Evolutionary conservation across 2,797 vertebrate genomes (phyloP).

Genomic region (Tauraco hartlaubi): DNA sequence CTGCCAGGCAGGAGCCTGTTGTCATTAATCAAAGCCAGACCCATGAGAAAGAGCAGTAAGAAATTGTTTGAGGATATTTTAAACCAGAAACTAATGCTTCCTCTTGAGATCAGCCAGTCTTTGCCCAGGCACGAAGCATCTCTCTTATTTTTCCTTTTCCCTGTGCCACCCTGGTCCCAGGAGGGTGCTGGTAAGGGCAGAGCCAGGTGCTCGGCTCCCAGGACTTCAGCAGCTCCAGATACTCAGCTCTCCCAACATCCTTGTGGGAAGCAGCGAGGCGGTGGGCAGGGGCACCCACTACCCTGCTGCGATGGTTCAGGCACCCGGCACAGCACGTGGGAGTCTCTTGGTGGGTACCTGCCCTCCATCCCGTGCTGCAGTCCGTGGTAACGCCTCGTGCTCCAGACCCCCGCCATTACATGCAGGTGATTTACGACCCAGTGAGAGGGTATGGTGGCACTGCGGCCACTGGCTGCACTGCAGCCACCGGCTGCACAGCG

Average conservation of each 20-base stretch:
- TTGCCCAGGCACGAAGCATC: background rate
- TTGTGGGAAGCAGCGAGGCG: background rate
- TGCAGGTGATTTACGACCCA: background rate
- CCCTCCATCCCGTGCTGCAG: background rate
- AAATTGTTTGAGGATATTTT: background rate
- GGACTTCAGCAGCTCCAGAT: background rate
- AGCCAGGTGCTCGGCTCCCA: background rate
- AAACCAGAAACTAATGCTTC: background rate
- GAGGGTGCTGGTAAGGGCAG: background rate
- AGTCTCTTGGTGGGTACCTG: background rate
- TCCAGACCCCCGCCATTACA: background rate
- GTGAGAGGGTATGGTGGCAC: background rate
- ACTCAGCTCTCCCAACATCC: background rate
- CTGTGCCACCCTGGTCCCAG: background rate
- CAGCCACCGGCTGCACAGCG: background rate
- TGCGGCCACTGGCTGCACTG: background rate
- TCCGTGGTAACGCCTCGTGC: fast-evolving
- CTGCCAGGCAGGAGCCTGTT: background rate
- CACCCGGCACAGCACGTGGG: fast-evolving
- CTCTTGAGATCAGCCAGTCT: background rate
- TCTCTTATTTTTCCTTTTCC: background rate
- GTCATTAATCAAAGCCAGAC: background rate
- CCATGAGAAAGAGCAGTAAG: background rate
- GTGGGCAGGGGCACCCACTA: background rate
- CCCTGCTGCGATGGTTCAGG: background rate